Conservation (phyloP, 2,113 vertebrate genomes). For the Mola mola region DNA sequence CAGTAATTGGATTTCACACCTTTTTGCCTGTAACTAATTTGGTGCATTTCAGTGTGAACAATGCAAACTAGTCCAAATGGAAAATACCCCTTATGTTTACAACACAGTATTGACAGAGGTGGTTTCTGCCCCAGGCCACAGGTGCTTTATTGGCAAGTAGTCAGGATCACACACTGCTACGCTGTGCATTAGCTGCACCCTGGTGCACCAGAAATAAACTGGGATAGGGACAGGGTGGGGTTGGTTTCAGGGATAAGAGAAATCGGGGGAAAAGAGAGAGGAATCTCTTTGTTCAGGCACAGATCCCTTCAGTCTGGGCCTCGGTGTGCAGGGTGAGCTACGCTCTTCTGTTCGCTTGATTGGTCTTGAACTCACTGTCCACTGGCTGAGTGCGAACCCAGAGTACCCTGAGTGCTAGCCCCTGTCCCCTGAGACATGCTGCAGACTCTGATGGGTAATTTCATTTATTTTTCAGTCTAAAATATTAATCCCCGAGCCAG, state of each 20-base stretch:
- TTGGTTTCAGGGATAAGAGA: constrained; percentile 52
- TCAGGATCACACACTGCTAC: constrained; percentile 38
- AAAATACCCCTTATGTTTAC: constrained; percentile 67
- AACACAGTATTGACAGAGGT: constrained; percentile 66
- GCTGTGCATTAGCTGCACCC: constrained; percentile 57
- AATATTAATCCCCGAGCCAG: constrained; percentile 80
- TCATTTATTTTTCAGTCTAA: constrained; percentile 83
- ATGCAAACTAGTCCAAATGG: constrained; percentile 47
- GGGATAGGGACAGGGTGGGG: constrained; percentile 57
- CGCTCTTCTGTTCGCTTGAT: constrained; percentile 72
- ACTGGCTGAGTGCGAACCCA: constrained; percentile 73
- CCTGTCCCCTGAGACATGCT: constrained; percentile 63
- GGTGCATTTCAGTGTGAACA: constrained; percentile 55
- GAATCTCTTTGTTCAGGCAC: constrained; percentile 72
- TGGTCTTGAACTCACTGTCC: constrained; percentile 76
- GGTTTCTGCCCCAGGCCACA: constrained; percentile 66
- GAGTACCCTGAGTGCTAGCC: constrained; percentile 78
- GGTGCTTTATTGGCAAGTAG: constrained; percentile 59
- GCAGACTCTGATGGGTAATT: constrained; percentile 81
- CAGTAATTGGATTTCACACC: constrained; percentile 29
- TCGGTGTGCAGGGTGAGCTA: constrained; percentile 55
- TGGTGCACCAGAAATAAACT: constrained; percentile 63
- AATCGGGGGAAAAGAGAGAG: constrained; percentile 29
- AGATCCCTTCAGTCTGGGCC: constrained; percentile 64
- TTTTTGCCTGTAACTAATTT: constrained; percentile 12